Conservation (phyloP, 2,888 invertebrate genomes). For the Cantharis flavilabris region DNA sequence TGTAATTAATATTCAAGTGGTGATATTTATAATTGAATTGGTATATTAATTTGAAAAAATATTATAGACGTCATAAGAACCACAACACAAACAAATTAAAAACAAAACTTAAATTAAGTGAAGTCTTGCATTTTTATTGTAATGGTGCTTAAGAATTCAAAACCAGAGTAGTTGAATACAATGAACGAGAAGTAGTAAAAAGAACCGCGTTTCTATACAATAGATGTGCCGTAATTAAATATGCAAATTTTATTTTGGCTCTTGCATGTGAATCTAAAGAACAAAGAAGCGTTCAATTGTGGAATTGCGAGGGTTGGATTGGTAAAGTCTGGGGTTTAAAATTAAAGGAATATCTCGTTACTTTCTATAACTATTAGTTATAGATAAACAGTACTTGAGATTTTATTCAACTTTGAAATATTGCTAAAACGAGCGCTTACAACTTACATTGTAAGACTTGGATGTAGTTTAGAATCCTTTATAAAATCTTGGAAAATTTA, state of each 20-base stretch:
- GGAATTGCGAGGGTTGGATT: conserved; percentile 40
- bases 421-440: background rate
- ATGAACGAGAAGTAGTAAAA: conserved; percentile 33
- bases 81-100: conserved; percentile 37
- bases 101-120: conserved; percentile 36
- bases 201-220: conserved; percentile 34
- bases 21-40: background rate
- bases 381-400: conserved; percentile 43
- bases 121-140: conserved; percentile 39
- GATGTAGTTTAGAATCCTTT: conserved; percentile 25
- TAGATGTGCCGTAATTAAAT: conserved; percentile 45
- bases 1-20: background rate
- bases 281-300: conserved; percentile 48
- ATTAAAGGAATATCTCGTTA: conserved; percentile 44
- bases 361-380: conserved; percentile 35
- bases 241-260: conserved; percentile 50
- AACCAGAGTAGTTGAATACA: conserved; percentile 35
- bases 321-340: conserved; percentile 43
- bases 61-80: conserved; percentile 20
- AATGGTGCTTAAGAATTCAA: conserved; percentile 34
- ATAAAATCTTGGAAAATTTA: background rate
- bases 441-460: conserved; percentile 14
- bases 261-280: conserved; percentile 46
- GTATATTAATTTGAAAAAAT: conserved; percentile 8
- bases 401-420: conserved; percentile 25